Base-by-base conservation (phyloP, 1,140 invertebrate species). In the Heliothis virescens region DNA sequence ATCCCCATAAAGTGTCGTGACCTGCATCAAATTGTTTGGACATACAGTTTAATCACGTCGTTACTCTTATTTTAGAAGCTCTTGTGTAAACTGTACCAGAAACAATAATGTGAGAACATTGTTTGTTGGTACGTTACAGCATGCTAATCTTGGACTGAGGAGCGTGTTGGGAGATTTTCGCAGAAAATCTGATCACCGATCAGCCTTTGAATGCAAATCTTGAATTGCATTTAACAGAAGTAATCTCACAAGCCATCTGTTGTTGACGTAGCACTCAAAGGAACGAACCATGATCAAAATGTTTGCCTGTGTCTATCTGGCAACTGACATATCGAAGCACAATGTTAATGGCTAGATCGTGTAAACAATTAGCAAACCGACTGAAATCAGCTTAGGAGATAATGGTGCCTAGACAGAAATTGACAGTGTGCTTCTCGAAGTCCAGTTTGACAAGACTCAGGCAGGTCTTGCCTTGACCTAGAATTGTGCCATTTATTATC, bases 21-120 rank as follows among this genome's bases (percentile, higher is more conserved):
- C 74, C 59, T 76, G 74, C 48, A 76, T 52, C 59, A 76, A 52
- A 65, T 75, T 76, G 59, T 76, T 76, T 76, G 74, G 74, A 76
- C 59, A 76, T 63, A 34, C 21, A 13, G 59, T 53, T 76, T 63
- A 65, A 76, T 63, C 60, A 60, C 48, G n/a, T 65, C 48, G 50
- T 76, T 26, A 65, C 60, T 65, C 48, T 76, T 76, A 62, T 76
- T 76, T 65, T 76, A 76, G 47, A 55, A n/a, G 60, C 29, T 65
- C 60, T 76, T 76, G 50, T 65, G 59, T 76, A 76, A 76, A 65
- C 74, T 76, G 74, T 52, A 48, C 74, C 74, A 76, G 60, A 65
- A 76, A 76, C 74, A 62, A 50, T 63, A 12, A 16, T 21, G 60
- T 34, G n/a, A 18, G 60, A 18, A 50, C 50, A 50, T 34, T 63